These are phyloP conservation scores for Mormyrops attenuatus DNA, from an alignment of 2,797 vertebrate species.

Conservation along the genomic window DNA sequence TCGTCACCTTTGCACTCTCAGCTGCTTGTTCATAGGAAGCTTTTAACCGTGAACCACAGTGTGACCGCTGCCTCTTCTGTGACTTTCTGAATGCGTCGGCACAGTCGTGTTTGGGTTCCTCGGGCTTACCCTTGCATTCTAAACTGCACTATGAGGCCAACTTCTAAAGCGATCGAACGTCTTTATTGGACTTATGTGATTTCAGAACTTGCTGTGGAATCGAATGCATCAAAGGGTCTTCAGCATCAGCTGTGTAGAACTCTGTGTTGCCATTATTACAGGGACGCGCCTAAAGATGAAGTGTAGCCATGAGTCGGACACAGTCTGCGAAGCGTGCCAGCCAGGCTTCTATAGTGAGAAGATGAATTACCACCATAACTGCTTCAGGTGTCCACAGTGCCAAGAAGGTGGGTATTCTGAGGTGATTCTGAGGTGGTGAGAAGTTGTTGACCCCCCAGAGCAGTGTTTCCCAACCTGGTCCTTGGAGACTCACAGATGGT, in stretches of 20 bases:
- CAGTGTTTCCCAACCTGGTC: background rate
- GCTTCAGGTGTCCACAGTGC: constrained; percentile 46
- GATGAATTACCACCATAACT: constrained; percentile 46
- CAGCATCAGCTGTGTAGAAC: background rate
- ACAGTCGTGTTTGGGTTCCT: background rate
- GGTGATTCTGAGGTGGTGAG: background rate
- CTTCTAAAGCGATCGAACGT: background rate
- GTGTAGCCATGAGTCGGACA: constrained; percentile 43
- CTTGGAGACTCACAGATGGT: background rate
- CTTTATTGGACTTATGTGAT: background rate
- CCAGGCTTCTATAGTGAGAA: constrained; percentile 32
- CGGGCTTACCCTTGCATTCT: background rate
- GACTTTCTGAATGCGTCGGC: background rate
- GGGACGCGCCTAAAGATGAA: constrained; percentile 24
- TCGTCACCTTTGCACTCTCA: background rate
- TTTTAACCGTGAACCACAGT: background rate
- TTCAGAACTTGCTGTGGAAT: background rate
- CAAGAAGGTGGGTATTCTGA: background rate
- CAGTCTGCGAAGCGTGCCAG: constrained; percentile 44
- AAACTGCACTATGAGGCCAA: background rate
- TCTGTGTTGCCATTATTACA: constrained; percentile 21
- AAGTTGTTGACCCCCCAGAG: background rate
- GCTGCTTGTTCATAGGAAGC: background rate
- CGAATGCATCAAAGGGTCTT: background rate
- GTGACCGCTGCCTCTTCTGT: background rate